These are phyloP conservation scores for Eulemur macaco DNA, from an alignment of 2,113 vertebrate genomes.

Conservation along the genomic window DNA sequence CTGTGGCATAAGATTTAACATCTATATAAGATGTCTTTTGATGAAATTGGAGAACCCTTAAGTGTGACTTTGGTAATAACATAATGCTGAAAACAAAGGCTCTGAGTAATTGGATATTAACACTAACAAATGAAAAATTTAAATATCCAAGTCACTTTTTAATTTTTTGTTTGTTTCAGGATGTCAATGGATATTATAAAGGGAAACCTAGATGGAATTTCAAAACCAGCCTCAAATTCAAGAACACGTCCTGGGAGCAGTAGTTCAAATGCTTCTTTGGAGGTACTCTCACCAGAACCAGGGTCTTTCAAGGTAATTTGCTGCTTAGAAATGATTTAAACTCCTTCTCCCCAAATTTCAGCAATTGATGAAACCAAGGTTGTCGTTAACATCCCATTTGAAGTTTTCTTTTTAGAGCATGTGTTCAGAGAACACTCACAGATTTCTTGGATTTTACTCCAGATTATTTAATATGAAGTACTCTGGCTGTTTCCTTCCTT, in stretches of 20 bases:
- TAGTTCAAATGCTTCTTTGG: slow-evolving; percentile 83
- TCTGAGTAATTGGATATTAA: not conserved
- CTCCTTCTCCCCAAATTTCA: not conserved
- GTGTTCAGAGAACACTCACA: not conserved
- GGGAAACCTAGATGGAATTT: slow-evolving; percentile 88
- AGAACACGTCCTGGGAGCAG: slow-evolving; percentile 76
- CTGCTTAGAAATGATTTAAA: not conserved
- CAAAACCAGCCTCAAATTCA: slow-evolving; percentile 84
- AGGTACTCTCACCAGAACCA: slow-evolving; percentile 85
- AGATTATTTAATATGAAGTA: not conserved
- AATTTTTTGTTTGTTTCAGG: slow-evolving; percentile 51
- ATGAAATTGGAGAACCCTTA: not conserved
- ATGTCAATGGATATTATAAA: slow-evolving; percentile 87
- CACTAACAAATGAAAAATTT: not conserved
- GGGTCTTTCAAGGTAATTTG: slow-evolving; percentile 84
- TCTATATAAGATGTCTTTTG: not conserved
- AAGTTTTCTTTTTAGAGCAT: not conserved
- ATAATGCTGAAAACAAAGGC: not conserved
- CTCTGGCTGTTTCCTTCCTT: not conserved
- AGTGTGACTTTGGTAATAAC: not conserved
- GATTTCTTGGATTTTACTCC: slow-evolving; percentile 6
- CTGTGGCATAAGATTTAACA: not conserved
- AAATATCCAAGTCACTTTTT: not conserved
- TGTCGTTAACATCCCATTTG: not conserved
- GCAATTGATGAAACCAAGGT: not conserved